phyloP scores from a whole-genome alignment of 1,140 invertebrate genomes.

The Holcopasites calliopsidis region DNA sequence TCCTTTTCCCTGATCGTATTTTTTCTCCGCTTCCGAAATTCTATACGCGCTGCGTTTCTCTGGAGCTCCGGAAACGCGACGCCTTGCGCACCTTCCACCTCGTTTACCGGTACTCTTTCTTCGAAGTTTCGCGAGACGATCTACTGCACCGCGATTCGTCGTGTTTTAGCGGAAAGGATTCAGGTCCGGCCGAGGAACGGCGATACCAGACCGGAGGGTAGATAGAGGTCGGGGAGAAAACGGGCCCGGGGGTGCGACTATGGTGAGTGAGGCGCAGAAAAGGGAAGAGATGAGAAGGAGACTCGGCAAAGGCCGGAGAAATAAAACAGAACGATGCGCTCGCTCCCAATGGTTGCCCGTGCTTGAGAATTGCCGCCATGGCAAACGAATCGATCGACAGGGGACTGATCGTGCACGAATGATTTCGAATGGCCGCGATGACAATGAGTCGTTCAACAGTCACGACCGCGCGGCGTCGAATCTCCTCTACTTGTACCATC shows the following conservation, averaged over 20 bases:
- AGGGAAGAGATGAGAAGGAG: conserved; percentile 8
- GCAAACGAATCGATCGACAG: conserved; percentile 60
- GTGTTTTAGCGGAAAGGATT: conserved; percentile 21
- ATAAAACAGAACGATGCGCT: conserved; percentile 40
- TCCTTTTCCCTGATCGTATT: neutral
- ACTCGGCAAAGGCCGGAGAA: neutral
- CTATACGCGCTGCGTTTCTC: neutral
- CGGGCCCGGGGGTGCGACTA: too few relatives aligned
- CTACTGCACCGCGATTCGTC: conserved; percentile 67
- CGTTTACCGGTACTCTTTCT: conserved; percentile 43
- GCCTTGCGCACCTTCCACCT: neutral
- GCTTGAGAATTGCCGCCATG: conserved; percentile 69
- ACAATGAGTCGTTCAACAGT: conserved; percentile 59
- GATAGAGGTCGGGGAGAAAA: too few relatives aligned
- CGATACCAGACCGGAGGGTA: conserved; percentile 15
- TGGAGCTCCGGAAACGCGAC: neutral
- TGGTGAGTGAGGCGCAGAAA: too few relatives aligned
- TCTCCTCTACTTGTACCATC: conserved; percentile 19
- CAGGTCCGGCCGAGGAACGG: neutral
- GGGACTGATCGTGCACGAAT: conserved; percentile 64
- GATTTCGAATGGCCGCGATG: conserved; percentile 61
- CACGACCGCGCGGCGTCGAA: conserved; percentile 23
- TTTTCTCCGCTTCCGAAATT: neutral
- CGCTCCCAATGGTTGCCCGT: conserved; percentile 45
- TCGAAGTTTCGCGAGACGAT: conserved; percentile 27